Base-by-base conservation (phyloP, 2,113 vertebrate genomes). In the Sturnus vulgaris region DNA sequence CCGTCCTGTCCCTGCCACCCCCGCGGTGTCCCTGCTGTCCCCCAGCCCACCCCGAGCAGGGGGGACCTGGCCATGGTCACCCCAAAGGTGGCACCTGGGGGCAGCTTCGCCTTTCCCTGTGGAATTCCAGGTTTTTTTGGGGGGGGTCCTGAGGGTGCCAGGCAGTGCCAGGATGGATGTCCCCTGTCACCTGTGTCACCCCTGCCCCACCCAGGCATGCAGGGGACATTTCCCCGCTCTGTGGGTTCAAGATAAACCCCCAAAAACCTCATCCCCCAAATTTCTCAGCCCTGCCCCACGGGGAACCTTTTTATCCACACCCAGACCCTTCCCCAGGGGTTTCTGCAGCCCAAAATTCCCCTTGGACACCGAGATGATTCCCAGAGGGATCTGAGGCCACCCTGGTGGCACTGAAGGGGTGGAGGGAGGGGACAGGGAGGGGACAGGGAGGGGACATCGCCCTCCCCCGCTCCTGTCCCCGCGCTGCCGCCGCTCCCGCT, bases 381-480 rank as follows among this genome's bases (percentile, higher is more conserved):
- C 86, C 22, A 0, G 4, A 0, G 8, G 55, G 14, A 5, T 24
- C 44, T 10, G 24, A 59, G 25, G 18, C 64, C 63, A 15, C 37
- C 33, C 27, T 1, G 11, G 55, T 2, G 28, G 21, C 65, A 12
- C 33, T 0, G 5, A 37, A 75, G 28, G 46, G 61, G 10, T 7
- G 28, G 39, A 46, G 63, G 64, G 90, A 37, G 82, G 71, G 59
- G 42, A 30, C 11, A 3, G 4, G 5, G 80, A 31, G 84, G 76
- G 49, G 49, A 28, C 13, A 3, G 4, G 5, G 80, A 31, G 84
- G 76, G 49, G 49, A 28, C 13, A 2, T 3, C 2, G 12, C 59
- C 49, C 52, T 40, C 39, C 35, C n/a, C 52, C 2, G 3, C 56
- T 31, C 1, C 68, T 9, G 49, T 57, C 64, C 69, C 92, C 3